Percentiles rank a stretch among this genome's conserved stretches.
Evolutionary conservation across 2,113 vertebrate species (phyloP).

Genomic region (Drymodes brunneopygia): DNA sequence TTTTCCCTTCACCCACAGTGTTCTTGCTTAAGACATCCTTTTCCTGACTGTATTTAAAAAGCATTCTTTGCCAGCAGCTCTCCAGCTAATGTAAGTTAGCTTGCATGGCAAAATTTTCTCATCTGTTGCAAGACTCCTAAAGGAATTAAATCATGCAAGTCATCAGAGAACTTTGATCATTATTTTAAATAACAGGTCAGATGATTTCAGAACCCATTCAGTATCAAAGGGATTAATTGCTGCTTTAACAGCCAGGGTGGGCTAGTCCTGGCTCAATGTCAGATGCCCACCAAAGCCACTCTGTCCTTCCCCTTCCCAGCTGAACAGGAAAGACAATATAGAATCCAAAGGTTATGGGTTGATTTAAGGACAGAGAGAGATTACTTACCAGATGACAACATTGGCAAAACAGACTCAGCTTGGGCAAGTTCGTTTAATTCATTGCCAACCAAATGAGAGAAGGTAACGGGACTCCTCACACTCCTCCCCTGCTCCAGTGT

Average conservation of each 20-base stretch:
- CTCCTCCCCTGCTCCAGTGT: background rate
- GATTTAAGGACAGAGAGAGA: background rate
- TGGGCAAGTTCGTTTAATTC: background rate
- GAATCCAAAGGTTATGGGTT: background rate
- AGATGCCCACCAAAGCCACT: background rate
- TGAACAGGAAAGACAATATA: background rate
- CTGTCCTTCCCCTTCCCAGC: background rate
- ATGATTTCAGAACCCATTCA: background rate
- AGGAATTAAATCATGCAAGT: background rate
- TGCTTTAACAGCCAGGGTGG: background rate
- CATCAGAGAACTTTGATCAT: constrained; percentile 14
- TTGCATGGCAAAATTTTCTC: background rate
- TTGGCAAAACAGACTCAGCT: background rate
- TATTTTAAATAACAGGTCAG: background rate
- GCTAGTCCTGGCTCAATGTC: background rate
- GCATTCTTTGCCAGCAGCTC: background rate
- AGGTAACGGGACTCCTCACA: background rate
- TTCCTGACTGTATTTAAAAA: background rate
- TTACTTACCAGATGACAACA: background rate
- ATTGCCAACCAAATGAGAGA: background rate
- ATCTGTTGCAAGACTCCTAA: background rate
- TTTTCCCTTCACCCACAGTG: background rate
- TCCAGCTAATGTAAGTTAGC: background rate
- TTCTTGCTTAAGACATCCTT: background rate
- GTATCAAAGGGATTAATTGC: background rate